Base-by-base conservation (phyloP, 2,797 vertebrate genomes). In the Triplophysa bombifrons region DNA sequence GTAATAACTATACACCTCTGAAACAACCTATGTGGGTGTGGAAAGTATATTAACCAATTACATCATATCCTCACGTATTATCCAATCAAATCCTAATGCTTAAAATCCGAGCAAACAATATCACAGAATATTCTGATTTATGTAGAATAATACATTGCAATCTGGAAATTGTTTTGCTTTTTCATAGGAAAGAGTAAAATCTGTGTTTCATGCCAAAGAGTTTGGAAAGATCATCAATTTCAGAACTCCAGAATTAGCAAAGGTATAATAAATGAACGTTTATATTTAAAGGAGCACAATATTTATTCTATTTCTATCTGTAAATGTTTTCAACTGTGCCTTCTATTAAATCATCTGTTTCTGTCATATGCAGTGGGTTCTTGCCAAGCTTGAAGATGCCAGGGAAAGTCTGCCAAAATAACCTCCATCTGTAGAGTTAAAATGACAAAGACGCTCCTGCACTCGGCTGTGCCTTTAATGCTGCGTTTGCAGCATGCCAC, bases 221-320 rank as follows among this genome's bases (percentile, higher is more conserved):
- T 99, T 97, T 92, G 97, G 97, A 84, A 99, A 99, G 93, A 99
- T 99, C 86, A 96, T 99, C 89, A 99, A 99, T 91, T 99, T 99
- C 88, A 96, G 79, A 92, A 95, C 90, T 76, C 91, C 96, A 44
- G 95, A 96, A 82, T 92, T 98, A 85, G 98, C 98, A 80, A 96
- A 91, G 93, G 98, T 98, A 92, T 11, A 34, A 30, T 6, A 20
- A 41, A 27, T 53, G 10, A 22, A 50, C 12, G 55, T 22, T 25
- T 4, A 11, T 58, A 3, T 19, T 19, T 14, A 12, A 3, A 71
- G 22, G 14, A 56, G 14, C n/a, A 44, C n/a, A 56, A 34, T 13
- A 12, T 17, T 6, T 46, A 46, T 46, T 46, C 10, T 3, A 17
- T 16, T 3, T 38, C 13, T 44, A 1, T 9, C 38, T 74, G 19